Conservation (phyloP, 2,797 vertebrate genomes). For the Mormyrus proboscirostris region DNA sequence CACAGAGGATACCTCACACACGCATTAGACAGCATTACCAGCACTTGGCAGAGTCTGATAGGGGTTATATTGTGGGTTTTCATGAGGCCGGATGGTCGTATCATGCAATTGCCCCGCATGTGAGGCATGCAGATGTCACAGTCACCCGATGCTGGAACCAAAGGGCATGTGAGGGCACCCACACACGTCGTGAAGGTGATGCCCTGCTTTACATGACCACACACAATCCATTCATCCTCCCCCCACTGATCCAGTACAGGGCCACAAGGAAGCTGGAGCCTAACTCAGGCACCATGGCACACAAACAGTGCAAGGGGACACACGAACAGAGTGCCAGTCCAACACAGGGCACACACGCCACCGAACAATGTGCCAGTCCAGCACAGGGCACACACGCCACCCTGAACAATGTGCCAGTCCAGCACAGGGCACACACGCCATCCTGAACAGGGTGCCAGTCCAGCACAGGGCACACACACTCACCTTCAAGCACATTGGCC, state of each 20-base stretch:
- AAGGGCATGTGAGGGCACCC: not conserved
- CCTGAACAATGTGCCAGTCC: not conserved
- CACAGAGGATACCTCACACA: not conserved
- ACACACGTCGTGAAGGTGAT: not conserved
- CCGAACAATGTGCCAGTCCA: not conserved
- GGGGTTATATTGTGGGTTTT: not conserved
- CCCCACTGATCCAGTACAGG: not conserved
- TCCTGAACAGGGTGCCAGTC: not conserved
- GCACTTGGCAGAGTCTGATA: not conserved
- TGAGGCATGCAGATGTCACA: not conserved
- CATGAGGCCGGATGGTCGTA: not conserved
- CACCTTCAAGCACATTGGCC: not conserved
- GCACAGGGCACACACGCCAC: not conserved
- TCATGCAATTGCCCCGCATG: not conserved
- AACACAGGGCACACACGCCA: not conserved
- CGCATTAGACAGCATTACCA: not conserved
- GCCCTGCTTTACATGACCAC: not conserved
- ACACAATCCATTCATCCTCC: not conserved
- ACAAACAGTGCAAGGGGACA: not conserved
- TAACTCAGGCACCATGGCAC: not conserved
- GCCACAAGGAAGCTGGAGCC: not conserved
- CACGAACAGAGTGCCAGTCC: not conserved
- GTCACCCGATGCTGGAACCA: not conserved
- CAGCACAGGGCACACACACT: not conserved
- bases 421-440: not conserved